Evolutionary conservation across 2,888 invertebrate genomes (phyloP).

Genomic region (Apamea anceps): DNA sequence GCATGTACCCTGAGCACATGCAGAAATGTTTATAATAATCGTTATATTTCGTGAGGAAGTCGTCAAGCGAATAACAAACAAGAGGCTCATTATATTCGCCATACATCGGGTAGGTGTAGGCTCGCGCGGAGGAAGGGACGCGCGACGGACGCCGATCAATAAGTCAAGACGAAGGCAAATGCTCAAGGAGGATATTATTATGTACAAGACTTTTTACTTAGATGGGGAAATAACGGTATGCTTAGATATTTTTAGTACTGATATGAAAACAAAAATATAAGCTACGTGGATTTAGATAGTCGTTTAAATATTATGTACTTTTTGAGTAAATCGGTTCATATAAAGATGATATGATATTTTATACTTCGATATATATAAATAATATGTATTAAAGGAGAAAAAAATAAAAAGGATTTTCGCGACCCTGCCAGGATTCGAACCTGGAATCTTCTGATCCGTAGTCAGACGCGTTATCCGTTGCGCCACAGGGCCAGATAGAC

Average conservation of each 20-base stretch:
- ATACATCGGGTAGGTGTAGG: not conserved
- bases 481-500: constrained; percentile 90
- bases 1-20: not conserved
- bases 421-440: constrained; percentile 92
- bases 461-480: constrained; percentile 93
- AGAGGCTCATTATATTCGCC: constrained; percentile 38
- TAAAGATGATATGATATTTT: not conserved
- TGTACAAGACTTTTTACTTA: not conserved
- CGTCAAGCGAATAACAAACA: constrained; percentile 32
- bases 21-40: too few species aligned
- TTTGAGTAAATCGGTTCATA: not conserved
- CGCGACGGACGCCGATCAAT: constrained; percentile 58
- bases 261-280: not conserved
- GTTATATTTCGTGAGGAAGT: not conserved
- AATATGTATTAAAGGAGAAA: not conserved
- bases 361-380: not conserved
- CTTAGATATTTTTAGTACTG: not conserved
- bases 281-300: not conserved
- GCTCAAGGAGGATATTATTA: not conserved
- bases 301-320: not conserved
- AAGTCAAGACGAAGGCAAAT: constrained; percentile 57
- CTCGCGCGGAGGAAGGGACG: constrained; percentile 42
- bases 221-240: not conserved
- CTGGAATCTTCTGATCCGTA: constrained; percentile 93
- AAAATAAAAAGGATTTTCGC: constrained; percentile 59